Percentiles rank a stretch among this genome's conserved stretches.
Evolutionary conservation across 2,113 vertebrate species (phyloP).

Genomic region (Zonotrichia leucophrys): DNA sequence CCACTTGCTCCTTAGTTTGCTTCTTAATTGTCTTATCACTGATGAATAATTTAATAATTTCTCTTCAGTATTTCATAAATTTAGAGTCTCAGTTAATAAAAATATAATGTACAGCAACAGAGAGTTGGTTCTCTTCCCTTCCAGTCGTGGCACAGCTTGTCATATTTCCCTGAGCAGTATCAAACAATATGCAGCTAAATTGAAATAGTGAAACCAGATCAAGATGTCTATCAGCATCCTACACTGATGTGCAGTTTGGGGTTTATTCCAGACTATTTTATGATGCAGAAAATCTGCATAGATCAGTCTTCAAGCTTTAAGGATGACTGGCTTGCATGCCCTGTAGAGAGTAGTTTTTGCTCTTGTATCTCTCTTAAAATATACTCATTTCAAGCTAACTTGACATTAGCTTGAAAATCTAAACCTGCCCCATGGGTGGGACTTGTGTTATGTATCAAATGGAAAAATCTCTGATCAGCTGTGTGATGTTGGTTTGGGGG

Average conservation of each 20-base stretch:
- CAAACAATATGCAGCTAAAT: slow-evolving; percentile 56
- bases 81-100: slow-evolving; percentile 36
- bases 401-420: background rate
- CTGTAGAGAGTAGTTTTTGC: background rate
- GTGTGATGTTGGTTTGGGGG: background rate
- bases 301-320: slow-evolving; percentile 1
- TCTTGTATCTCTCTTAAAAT: slow-evolving; percentile 4
- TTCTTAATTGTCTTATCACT: slow-evolving; percentile 71
- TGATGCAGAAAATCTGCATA: background rate
- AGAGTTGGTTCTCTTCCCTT: background rate
- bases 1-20: slow-evolving; percentile 60
- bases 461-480: background rate
- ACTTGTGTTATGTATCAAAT: background rate
- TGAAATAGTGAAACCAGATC: slow-evolving; percentile 20
- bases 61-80: slow-evolving; percentile 45
- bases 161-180: background rate
- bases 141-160: slow-evolving; percentile 11
- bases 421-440: background rate
- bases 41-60: slow-evolving; percentile 70
- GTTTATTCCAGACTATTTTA: slow-evolving; percentile 29
- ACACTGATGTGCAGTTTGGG: slow-evolving; percentile 44
- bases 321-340: background rate
- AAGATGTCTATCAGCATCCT: slow-evolving; percentile 22
- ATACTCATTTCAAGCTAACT: background rate
- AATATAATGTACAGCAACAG: background rate